Base-by-base conservation (phyloP, 2,797 vertebrate genomes). In the Chelonia mydas region DNA sequence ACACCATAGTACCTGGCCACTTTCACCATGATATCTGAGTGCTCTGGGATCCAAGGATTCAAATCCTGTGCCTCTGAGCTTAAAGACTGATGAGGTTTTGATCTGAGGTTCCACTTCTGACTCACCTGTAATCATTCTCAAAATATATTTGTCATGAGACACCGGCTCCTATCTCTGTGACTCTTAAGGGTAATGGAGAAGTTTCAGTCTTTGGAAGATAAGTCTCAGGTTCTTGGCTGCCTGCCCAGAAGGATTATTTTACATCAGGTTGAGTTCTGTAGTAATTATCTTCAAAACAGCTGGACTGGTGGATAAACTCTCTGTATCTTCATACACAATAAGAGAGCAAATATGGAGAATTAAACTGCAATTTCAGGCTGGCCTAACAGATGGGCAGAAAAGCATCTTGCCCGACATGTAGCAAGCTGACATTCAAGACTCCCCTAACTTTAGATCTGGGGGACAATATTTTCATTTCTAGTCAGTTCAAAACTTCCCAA, bases 241-340 rank as follows among this genome's bases (percentile, higher is more conserved):
- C 89, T 96, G 97, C 98, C 97, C 97, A 6, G 98, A 97, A 98
- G 97, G 98, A 98, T 98, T 98, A 98, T 98, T 98, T 98, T 97
- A 98, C 95, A 98, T 97, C 97, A 98, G 97, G 98, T 97, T 98
- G 98, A 98, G 97, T 97, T 98, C 98, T 97, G 96, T 95, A 97
- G 97, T 98, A 98, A 98, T 98, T 98, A 98, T 98, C 98, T 98
- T 97, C 98, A 97, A 98, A 98, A 98, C 98, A 98, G 98, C 98
- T 98, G 98, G 98, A 98, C 97, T 98, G 98, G 96, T 96, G 98
- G 98, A 98, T 98, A 98, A 98, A 98, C 97, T 97, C 93, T 2
- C 94, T 77, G 92, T 97, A 98, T 98, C 97, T 96, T 97, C 97
- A 97, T 94, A 96, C 96, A 96, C 94, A 95, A 96, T 91, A 97